Evolutionary conservation across 2,113 vertebrate genomes (phyloP).

Genomic region (Dolichallabes microphthalmus): DNA sequence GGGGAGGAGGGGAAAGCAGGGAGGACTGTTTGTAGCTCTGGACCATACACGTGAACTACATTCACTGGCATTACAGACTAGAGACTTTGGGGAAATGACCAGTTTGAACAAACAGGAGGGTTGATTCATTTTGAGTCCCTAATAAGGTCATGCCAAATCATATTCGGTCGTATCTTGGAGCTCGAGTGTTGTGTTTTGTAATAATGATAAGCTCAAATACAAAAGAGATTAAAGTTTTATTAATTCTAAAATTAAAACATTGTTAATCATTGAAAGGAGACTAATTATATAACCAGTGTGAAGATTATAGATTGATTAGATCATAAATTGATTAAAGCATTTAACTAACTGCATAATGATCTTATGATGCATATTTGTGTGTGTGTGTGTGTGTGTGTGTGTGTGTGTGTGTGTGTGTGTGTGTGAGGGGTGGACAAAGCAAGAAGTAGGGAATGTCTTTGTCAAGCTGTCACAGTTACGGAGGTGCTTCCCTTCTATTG

Average conservation of each 20-base stretch:
- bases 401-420: slow-evolving; percentile 55
- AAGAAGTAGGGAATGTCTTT: slow-evolving; percentile 67
- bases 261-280: not conserved
- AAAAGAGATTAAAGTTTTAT: not conserved
- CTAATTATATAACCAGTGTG: not conserved
- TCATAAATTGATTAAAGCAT: not conserved
- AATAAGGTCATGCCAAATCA: not conserved
- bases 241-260: not conserved
- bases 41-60: not conserved
- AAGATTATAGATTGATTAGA: not conserved
- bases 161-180: not conserved
- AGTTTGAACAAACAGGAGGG: not conserved
- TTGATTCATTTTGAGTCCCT: not conserved
- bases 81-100: not conserved
- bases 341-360: not conserved
- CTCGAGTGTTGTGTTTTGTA: not conserved
- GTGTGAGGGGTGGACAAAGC: slow-evolving; percentile 57
- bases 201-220: not conserved
- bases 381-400: slow-evolving; percentile 47
- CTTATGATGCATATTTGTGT: slow-evolving; percentile 56
- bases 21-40: slow-evolving; percentile 48
- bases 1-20: slow-evolving; percentile 47
- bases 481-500: slow-evolving; percentile 55
- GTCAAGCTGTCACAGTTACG: slow-evolving; percentile 71
- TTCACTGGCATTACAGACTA: slow-evolving; percentile 14